These are phyloP conservation scores for Apodemia mormo DNA, from an alignment of 2,888 invertebrate species.

Conservation along the genomic window DNA sequence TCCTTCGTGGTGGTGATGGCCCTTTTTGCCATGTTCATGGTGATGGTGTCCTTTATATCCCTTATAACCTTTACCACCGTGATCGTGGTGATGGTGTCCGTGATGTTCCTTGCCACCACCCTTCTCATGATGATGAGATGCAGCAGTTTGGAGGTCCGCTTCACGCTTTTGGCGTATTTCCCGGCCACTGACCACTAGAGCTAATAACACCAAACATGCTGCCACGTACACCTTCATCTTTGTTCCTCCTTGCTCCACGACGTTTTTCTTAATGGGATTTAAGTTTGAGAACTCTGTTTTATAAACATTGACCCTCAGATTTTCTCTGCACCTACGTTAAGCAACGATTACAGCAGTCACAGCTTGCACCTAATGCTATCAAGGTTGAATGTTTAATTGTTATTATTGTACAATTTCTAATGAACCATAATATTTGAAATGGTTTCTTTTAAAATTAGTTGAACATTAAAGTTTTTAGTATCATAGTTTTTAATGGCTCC, in stretches of 20 bases:
- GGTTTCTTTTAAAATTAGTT: background rate
- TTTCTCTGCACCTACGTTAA: slow-evolving; percentile 60
- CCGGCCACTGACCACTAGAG: slow-evolving; percentile 67
- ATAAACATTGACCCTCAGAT: slow-evolving; percentile 63
- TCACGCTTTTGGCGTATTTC: slow-evolving; percentile 68
- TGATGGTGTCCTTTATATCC: no score
- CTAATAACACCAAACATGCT: slow-evolving; percentile 59
- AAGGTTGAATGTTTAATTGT: slow-evolving; percentile 52
- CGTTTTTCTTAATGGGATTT: slow-evolving; percentile 56
- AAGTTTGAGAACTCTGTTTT: slow-evolving; percentile 60
- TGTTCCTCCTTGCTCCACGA: slow-evolving; percentile 47
- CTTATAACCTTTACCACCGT: no score
- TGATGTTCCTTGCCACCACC: slow-evolving; percentile 83
- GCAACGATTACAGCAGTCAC: slow-evolving; percentile 59
- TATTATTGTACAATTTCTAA: slow-evolving; percentile 35
- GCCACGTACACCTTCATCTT: slow-evolving; percentile 62
- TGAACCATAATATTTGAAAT: background rate
- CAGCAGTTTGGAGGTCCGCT: slow-evolving; percentile 79
- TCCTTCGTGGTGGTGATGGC: no score
- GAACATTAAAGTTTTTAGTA: no score
- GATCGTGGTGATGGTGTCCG: no score
- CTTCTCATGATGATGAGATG: slow-evolving; percentile 63
- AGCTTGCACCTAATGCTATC: slow-evolving; percentile 49
- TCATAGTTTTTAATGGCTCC: no score
- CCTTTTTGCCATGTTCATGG: no score